Evolutionary conservation across 2,113 vertebrate species (phyloP).

Genomic region (Cebus imitator): DNA sequence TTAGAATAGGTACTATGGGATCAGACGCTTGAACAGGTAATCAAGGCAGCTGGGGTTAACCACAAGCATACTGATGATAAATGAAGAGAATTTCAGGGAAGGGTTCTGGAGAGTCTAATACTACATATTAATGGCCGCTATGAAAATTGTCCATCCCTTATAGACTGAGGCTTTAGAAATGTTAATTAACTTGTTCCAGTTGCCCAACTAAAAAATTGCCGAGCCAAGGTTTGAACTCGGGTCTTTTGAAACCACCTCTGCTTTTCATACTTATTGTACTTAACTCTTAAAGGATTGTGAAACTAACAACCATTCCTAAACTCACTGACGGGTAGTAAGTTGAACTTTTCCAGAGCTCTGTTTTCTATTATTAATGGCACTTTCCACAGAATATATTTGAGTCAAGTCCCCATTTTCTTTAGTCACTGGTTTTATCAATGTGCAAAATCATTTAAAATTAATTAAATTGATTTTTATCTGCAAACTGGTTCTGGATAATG

Average conservation of each 20-base stretch:
- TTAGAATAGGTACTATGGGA: not conserved
- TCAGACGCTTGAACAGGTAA: not conserved
- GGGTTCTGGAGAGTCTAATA: not conserved
- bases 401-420: not conserved
- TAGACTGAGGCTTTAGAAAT: not conserved
- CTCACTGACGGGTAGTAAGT: not conserved
- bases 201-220: not conserved
- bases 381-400: not conserved
- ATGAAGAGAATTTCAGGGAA: constrained; percentile 1
- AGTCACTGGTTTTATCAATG: constrained; percentile 5
- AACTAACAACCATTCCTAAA: not conserved
- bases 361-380: not conserved
- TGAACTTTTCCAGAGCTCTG: not conserved
- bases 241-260: not conserved
- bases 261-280: not conserved
- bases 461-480: constrained; percentile 65
- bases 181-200: not conserved
- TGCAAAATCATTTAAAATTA: constrained; percentile 56
- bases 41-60: not conserved
- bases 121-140: not conserved
- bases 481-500: constrained; percentile 25
- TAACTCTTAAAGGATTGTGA: not conserved
- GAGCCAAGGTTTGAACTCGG: not conserved
- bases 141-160: not conserved
- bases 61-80: not conserved